Base-by-base conservation (phyloP, 2,888 invertebrate species). In the Atrina japonica region DNA sequence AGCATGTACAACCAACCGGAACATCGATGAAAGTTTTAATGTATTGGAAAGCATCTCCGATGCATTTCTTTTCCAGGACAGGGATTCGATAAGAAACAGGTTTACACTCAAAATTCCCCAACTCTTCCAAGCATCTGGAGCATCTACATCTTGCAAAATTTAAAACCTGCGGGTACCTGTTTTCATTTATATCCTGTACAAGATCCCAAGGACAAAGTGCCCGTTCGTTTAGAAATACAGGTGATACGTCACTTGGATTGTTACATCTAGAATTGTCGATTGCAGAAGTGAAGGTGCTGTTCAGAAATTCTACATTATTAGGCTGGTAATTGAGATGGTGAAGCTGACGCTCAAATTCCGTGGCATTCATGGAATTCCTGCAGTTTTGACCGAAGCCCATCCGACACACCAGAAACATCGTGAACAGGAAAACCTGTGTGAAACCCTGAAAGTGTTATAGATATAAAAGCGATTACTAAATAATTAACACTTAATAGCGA, bases 131-230 rank as follows among this genome's bases (percentile, higher is more conserved):
- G 30, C 74, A 74, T 30, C 58, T 66, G 7, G 63, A 56, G n/a
- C 74, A 74, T 27, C 70, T 47, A 50, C 74, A 74, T 40, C 66
- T 30, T 5, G 74, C 74, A 41, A 70, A 66, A 7, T 66, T 63
- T 5, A 74, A 47, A 18, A 65, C 55, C 35, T 63, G 67, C 7
- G 74, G 74, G 30, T 67, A 70, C 0, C 74, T 41, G 14, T 67
- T 66, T 6, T 66, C 67, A 40, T 74, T 67, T 2, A 74, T 40
- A 27, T 74, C 70, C 25, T 64, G 52, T 16, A 67, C 64, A 43
- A 70, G 40, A 35, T 74, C 74, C 70, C 70, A 69, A 1, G 74
- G 67, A 49, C 74, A 74, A n/a, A 74, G 60, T 0, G 74, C 66
- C 14, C 70, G 29, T 30, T 72, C 58, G 23, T 66, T 67, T 16